Conservation (phyloP, 2,797 vertebrate genomes). For the Crypturellus tataupa region DNA sequence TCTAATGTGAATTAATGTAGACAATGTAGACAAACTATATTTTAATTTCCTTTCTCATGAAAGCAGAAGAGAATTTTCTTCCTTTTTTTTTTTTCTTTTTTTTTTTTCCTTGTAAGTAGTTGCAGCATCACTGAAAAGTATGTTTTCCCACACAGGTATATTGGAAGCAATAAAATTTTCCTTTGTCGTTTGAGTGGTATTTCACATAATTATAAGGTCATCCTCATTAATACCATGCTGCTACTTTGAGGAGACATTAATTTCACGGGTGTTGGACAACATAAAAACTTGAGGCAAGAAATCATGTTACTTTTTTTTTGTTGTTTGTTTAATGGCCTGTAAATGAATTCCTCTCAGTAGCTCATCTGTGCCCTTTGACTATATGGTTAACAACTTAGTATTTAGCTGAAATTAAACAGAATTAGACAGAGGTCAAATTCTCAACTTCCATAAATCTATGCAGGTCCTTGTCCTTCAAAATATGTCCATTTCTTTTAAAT, state of each 20-base stretch:
- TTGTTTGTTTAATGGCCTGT: not conserved
- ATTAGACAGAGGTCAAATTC: not conserved
- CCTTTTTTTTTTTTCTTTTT: too few relatives aligned
- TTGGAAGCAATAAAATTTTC: not conserved
- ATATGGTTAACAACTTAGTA: not conserved
- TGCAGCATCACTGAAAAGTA: not conserved
- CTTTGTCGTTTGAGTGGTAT: not conserved
- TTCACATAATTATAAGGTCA: not conserved
- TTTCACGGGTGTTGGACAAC: not conserved
- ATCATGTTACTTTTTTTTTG: not conserved
- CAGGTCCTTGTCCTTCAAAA: not conserved
- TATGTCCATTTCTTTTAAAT: not conserved
- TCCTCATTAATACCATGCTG: not conserved
- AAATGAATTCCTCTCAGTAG: not conserved
- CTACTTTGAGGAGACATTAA: not conserved
- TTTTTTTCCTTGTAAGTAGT: not conserved
- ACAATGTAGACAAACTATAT: not conserved
- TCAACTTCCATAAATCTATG: not conserved
- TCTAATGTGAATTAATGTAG: not conserved
- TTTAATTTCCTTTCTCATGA: not conserved
- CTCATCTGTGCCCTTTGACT: not conserved
- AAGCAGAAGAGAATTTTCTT: not conserved
- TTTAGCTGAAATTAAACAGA: not conserved
- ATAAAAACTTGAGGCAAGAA: not conserved
- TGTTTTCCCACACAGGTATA: fast-evolving